Percentiles rank a stretch among this genome's conserved stretches.
phyloP scores from a whole-genome alignment of 2,888 invertebrate species.

The Automeris io region DNA sequence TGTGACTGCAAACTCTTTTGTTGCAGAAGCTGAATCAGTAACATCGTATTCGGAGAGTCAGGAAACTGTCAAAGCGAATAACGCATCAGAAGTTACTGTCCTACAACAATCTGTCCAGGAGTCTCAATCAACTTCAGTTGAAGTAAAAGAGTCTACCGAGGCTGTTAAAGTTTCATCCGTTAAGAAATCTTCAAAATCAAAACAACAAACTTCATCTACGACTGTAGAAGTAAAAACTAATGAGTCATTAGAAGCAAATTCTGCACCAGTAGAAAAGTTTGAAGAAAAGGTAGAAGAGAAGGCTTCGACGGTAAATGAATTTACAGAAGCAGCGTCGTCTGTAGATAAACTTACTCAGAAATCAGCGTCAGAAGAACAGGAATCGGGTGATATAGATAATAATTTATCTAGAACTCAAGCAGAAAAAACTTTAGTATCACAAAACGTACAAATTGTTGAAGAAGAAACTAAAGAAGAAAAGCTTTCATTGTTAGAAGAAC shows the following conservation, averaged over 20 bases:
- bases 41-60: conserved; percentile 37
- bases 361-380: conserved; percentile 14
- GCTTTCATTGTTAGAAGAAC: not conserved
- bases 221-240: conserved; percentile 14
- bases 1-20: conserved; percentile 41
- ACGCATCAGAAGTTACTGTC: conserved; percentile 27
- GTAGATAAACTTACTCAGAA: conserved; percentile 15
- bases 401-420: not conserved
- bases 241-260: conserved; percentile 10
- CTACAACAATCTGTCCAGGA: conserved; percentile 18
- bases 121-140: conserved; percentile 18
- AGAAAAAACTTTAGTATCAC: not conserved
- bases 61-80: conserved; percentile 33
- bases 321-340: conserved; percentile 7
- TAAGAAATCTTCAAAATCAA: conserved; percentile 15
- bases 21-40: conserved; percentile 38
- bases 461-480: not conserved
- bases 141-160: conserved; percentile 13
- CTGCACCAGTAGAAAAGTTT: conserved; percentile 4
- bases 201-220: conserved; percentile 19
- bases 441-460: not conserved
- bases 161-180: conserved; percentile 15
- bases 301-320: conserved; percentile 7
- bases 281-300: conserved; percentile 5
- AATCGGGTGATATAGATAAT: not conserved